Evolutionary conservation across 2,797 vertebrate species (phyloP).

Genomic region (Melanotaenia nigrans): DNA sequence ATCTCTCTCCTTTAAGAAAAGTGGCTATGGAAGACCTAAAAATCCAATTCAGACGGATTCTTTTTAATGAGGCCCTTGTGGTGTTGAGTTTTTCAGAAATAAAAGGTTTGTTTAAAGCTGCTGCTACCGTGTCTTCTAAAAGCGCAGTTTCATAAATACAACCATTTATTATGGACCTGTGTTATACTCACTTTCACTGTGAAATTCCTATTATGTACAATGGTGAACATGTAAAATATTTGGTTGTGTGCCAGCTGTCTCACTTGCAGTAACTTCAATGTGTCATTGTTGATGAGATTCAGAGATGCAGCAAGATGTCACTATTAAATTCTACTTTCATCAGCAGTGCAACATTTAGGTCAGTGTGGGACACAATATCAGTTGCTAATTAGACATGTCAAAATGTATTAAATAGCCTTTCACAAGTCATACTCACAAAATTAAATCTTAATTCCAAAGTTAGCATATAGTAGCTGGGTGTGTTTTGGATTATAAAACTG

Average conservation of each 20-base stretch:
- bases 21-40: not conserved
- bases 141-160: slow-evolving; percentile 7
- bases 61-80: not conserved
- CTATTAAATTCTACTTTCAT: slow-evolving; percentile 33
- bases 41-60: not conserved
- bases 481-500: not conserved
- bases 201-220: not conserved
- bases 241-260: not conserved
- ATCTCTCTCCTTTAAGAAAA: slow-evolving; percentile 7
- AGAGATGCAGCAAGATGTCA: slow-evolving; percentile 12
- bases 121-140: slow-evolving; percentile 5
- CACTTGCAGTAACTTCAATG: not conserved
- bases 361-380: slow-evolving; percentile 39
- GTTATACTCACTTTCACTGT: not conserved
- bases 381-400: slow-evolving; percentile 40
- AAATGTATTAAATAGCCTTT: slow-evolving; percentile 44
- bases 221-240: not conserved
- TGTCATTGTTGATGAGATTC: no score
- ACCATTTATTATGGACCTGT: not conserved
- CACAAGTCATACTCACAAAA: slow-evolving; percentile 35
- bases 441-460: slow-evolving; percentile 29
- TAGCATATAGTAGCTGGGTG: not conserved
- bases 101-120: slow-evolving; percentile 6
- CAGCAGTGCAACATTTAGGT: slow-evolving; percentile 25
- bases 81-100: not conserved